A percentile compares a stretch with the other conserved stretches of the same genome.
These are phyloP conservation scores for Phaenicophaeus curvirostris DNA, from an alignment of 2,797 vertebrate species.

Conservation along the genomic window DNA sequence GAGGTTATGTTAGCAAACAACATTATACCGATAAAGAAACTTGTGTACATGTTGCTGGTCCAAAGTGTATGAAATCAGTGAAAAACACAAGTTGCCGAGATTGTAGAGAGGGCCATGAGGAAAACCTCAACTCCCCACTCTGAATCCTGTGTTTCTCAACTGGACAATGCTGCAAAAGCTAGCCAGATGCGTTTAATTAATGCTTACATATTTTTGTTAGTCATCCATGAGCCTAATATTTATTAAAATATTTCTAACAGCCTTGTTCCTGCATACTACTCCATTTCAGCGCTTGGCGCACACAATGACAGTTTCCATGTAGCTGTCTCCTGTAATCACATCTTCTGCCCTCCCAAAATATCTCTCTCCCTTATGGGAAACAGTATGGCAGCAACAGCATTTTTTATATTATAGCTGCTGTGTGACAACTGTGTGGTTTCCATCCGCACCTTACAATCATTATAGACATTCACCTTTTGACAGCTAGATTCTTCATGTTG, in stretches of 20 bases:
- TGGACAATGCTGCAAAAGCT: neutral
- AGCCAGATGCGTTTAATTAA: neutral
- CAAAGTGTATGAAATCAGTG: neutral
- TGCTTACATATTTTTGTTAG: neutral
- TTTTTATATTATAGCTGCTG: conserved; percentile 52
- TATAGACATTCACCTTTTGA: conserved; percentile 66
- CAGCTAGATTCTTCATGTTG: conserved; percentile 59
- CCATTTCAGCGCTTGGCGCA: neutral
- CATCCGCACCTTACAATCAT: conserved; percentile 57
- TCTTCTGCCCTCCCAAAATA: conserved; percentile 68
- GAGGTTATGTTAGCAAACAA: neutral
- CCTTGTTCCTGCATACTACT: neutral
- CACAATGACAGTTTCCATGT: neutral
- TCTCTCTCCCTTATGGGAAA: conserved; percentile 50
- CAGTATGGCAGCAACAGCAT: conserved; percentile 47
- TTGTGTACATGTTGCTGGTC: neutral
- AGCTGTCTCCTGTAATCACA: conserved; percentile 23
- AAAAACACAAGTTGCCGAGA: neutral
- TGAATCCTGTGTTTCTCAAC: neutral
- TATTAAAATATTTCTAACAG: conserved; percentile 7
- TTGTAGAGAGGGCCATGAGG: neutral
- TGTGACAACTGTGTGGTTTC: conserved; percentile 48
- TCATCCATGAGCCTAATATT: neutral
- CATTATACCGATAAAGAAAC: neutral
- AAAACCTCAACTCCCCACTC: neutral